Evolutionary conservation across 2,113 vertebrate species (phyloP), one percentile per base, ranked within the genome.

Genomic region (Oriolus oriolus): DNA sequence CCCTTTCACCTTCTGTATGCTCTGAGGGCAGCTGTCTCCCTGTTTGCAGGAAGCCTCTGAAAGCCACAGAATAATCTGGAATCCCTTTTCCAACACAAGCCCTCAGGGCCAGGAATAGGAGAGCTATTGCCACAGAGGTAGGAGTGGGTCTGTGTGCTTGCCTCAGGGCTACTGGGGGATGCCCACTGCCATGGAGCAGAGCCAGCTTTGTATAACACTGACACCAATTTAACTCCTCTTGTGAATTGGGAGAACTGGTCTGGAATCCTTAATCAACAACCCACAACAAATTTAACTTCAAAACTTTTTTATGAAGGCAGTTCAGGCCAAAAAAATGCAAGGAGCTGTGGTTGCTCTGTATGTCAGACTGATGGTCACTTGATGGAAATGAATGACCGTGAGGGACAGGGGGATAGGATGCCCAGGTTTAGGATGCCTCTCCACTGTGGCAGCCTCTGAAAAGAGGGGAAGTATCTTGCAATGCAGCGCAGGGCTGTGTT

Each of bases 101-200:
- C 39, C 27, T 39, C 21, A 27, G 76, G 44, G 54, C 18, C 10
- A 35, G 56, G 33, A 75, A 9, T 0, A 63, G 42, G 24, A 54
- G 11, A 24, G 27, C 11, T 35, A 2, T 56, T 60, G 39, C 44
- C 0, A 1, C 9, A 10, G 41, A 15, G 18, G 37, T 24, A 15
- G 77, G 39, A 45, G 33, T 5, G 12, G 54, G 5, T 19, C 50
- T 70, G 39, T 6, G 19, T 35, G 10, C 28, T 54, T 75, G 16
- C 17, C 18, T 37, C 26, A 57, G 59, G 23, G 45, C 44, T 69
- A 24, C 3, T 2, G 42, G 16, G 21, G 20, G 7, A 2, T 69
- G 13, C 21, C 24, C 27, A 2, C 16, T 22, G 65, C 65, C 0
- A 0, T 9, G 42, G 50, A 26, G 28, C 44, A 59, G 13, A 63